A percentile compares a stretch with the other conserved stretches of the same genome.
These are phyloP conservation scores for Rhinolophus sinicus DNA, from an alignment of 2,113 vertebrate genomes.

Conservation along the genomic window DNA sequence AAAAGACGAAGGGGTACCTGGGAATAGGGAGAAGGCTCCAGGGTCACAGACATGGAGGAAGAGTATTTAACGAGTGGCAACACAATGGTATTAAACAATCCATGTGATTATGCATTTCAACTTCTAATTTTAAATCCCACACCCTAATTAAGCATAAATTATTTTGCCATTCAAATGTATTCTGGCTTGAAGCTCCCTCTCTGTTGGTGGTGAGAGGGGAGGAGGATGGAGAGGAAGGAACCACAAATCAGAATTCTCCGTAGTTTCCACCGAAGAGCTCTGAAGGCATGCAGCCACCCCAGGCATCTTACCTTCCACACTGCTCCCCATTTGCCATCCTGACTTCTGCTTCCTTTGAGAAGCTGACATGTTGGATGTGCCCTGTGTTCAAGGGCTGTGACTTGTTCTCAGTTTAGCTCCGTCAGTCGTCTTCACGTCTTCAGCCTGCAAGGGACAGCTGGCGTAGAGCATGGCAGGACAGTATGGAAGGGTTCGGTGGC, in stretches of 20 bases:
- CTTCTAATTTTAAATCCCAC: conserved; percentile 78
- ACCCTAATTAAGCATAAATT: conserved; percentile 81
- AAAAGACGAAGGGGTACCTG: not conserved
- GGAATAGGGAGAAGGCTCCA: not conserved
- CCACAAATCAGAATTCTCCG: not conserved
- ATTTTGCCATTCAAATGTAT: conserved; percentile 83
- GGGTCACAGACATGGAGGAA: not conserved
- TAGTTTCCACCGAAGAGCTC: fast-evolving
- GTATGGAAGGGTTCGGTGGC: fast-evolving
- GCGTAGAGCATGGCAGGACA: fast-evolving
- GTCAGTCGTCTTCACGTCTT: fast-evolving
- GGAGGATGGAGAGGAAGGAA: not conserved
- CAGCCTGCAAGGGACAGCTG: not conserved
- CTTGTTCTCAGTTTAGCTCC: fast-evolving
- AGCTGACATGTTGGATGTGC: fast-evolving
- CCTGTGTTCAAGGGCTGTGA: not conserved
- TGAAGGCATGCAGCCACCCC: fast-evolving
- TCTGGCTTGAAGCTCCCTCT: conserved; percentile 61
- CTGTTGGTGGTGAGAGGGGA: conserved; percentile 39
- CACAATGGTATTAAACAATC: conserved; percentile 63
- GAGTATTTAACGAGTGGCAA: conserved; percentile 45
- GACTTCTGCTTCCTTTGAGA: not conserved
- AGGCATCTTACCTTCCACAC: fast-evolving
- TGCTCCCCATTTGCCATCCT: fast-evolving
- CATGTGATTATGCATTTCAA: conserved; percentile 68